These are phyloP conservation scores for Drosophila pseudoananassae DNA, from an alignment of 1,140 invertebrate species.

Conservation along the genomic window DNA sequence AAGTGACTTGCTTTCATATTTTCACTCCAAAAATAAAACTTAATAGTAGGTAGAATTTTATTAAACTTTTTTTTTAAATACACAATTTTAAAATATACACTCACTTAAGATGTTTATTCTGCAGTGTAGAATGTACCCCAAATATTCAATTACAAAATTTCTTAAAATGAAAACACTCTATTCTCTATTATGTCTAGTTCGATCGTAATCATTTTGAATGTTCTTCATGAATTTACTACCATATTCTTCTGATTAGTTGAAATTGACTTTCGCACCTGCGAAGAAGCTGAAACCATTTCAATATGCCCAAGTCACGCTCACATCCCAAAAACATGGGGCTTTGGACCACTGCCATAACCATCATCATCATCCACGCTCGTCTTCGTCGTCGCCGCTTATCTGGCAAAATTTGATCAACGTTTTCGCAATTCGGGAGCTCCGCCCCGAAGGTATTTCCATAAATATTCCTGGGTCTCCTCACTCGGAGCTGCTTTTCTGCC, in stretches of 20 bases:
- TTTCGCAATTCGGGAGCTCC: conserved; percentile 82
- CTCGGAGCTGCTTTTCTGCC: conserved; percentile 28
- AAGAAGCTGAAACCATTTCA: not conserved
- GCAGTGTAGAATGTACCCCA: too few relatives aligned
- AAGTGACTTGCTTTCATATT: too few relatives aligned
- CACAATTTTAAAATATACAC: too few relatives aligned
- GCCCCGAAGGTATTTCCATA: conserved; percentile 82
- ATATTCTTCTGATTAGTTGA: conserved; percentile 14
- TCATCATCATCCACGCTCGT: conserved; percentile 56
- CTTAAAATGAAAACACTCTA: not conserved
- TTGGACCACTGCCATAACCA: conserved; percentile 48
- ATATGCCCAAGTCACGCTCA: conserved; percentile 26
- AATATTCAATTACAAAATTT: not conserved
- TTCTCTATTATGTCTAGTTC: too few relatives aligned
- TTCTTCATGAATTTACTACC: conserved; percentile 3
- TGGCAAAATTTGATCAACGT: conserved; percentile 80
- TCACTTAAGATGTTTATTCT: too few relatives aligned
- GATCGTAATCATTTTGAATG: not conserved
- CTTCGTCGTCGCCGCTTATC: conserved; percentile 64
- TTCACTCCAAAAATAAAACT: too few relatives aligned
- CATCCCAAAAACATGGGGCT: conserved; percentile 13
- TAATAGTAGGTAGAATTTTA: too few relatives aligned
- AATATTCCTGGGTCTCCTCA: conserved; percentile 58
- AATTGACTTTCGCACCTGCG: conserved; percentile 30
- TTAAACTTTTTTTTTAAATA: too few relatives aligned